Conservation (phyloP, 2,888 invertebrate genomes). For the Mimumesa dahlbomi region DNA sequence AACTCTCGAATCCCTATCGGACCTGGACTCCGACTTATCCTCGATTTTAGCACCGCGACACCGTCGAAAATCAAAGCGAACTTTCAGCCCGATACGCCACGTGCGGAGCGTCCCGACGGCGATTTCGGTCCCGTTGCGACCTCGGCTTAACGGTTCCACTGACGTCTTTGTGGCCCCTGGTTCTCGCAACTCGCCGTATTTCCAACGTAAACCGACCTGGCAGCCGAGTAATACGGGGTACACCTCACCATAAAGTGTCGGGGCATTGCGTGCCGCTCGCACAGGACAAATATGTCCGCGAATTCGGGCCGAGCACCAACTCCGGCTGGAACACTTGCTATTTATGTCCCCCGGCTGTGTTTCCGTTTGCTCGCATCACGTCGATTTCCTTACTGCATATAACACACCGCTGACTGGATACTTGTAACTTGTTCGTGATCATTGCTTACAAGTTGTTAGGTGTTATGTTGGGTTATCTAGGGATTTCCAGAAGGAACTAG, state of each 20-base stretch:
- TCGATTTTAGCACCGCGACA: no score
- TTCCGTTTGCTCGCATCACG: conserved; percentile 29
- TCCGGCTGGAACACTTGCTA: conserved; percentile 53
- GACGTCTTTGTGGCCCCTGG: conserved; percentile 2
- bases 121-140: background rate
- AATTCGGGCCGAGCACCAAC: conserved; percentile 56
- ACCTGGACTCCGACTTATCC: no score
- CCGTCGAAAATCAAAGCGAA: background rate
- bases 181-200: conserved; percentile 30
- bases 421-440: no score
- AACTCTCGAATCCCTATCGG: no score
- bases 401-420: no score
- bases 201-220: conserved; percentile 38
- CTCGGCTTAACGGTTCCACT: conserved; percentile 10
- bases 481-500: no score
- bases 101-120: background rate
- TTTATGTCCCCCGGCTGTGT: conserved; percentile 51
- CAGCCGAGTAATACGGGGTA: conserved; percentile 51
- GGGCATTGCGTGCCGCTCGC: conserved; percentile 41
- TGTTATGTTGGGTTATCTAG: no score
- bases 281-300: conserved; percentile 57
- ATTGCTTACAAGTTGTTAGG: no score
- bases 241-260: conserved; percentile 56
- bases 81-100: background rate
- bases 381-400: no score